Base-by-base conservation (phyloP, 2,797 vertebrate genomes). In the Carapus acus region DNA sequence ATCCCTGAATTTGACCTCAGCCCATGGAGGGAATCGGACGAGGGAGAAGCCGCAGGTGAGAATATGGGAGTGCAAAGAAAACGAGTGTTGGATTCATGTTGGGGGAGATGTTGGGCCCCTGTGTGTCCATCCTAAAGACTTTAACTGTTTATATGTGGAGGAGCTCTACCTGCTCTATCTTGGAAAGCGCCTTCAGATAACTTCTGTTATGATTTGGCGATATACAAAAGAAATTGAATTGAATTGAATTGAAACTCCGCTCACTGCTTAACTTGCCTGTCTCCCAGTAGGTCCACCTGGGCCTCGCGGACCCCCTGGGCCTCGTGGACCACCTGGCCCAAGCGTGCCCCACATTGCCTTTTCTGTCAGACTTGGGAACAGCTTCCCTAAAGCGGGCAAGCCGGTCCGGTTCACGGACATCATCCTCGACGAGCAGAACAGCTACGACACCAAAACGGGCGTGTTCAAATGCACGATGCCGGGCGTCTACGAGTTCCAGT, bases 1-100 rank as follows among this genome's bases (percentile, higher is more conserved):
- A 87, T 92, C 33, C 62, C 77, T 11, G 22, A 36, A 8, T 66
- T 93, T 58, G 78, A 92, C 59, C 84, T 92, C 31, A 81, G 15
- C 5, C 79, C 91, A 34, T 93, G 92, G 92, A 67, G 17, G 5
- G 73, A 83, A 1, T 8, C 2, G 1, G 29, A 84, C 88, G 54
- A 77, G 78, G 73, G 2, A 54, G 68, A 73, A 54, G 21, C 40
- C 23, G 0, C 0, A 57, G 71, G 68, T 72, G 70, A 58, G 29
- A 5, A 16, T 21, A 36, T 9, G 47, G 43, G 27, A 29, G 31
- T 20, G 15, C 21, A 13, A 21, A 3, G 2, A 1, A 43, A 43
- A 8, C 6, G 31, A 22, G 3, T 21, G 6, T 51, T 65, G 9
- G 9, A 27, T 12, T 57, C 22, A 58, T 15, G 24, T 2, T 8